Evolutionary conservation across 2,797 vertebrate species (phyloP).

Genomic region (Tragelaphus eurycerus): DNA sequence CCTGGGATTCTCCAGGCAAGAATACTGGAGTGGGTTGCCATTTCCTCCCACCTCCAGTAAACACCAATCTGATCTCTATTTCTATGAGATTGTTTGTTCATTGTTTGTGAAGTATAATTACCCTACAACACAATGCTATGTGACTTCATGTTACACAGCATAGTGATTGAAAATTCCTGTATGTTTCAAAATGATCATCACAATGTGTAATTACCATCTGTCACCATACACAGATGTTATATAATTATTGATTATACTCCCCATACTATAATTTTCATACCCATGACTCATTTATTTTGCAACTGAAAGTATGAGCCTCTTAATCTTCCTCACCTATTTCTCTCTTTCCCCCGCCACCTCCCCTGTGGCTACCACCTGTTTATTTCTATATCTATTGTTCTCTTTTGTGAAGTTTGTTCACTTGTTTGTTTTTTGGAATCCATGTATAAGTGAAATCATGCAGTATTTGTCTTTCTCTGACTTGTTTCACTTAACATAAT

Average conservation of each 20-base stretch:
- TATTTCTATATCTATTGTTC: neutral
- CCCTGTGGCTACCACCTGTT: neutral
- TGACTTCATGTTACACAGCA: neutral
- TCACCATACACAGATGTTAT: neutral
- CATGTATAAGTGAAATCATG: neutral
- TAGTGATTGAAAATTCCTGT: neutral
- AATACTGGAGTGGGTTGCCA: no score
- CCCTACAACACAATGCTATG: neutral
- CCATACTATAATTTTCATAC: neutral
- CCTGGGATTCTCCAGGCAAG: no score
- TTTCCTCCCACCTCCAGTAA: neutral
- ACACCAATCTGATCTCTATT: neutral
- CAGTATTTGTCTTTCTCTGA: neutral
- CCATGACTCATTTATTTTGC: neutral
- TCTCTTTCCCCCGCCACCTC: neutral
- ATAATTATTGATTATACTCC: neutral
- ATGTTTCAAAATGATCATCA: neutral
- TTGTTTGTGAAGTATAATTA: neutral
- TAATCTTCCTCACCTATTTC: neutral
- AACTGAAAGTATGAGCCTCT: neutral
- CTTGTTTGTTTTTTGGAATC: neutral
- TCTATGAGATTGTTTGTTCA: neutral
- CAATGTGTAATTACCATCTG: neutral
- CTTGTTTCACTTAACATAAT: neutral
- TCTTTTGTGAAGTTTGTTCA: neutral